Evolutionary conservation across 2,888 invertebrate genomes (phyloP), one percentile per base, ranked within the genome.

Genomic region (Lasius platythorax): DNA sequence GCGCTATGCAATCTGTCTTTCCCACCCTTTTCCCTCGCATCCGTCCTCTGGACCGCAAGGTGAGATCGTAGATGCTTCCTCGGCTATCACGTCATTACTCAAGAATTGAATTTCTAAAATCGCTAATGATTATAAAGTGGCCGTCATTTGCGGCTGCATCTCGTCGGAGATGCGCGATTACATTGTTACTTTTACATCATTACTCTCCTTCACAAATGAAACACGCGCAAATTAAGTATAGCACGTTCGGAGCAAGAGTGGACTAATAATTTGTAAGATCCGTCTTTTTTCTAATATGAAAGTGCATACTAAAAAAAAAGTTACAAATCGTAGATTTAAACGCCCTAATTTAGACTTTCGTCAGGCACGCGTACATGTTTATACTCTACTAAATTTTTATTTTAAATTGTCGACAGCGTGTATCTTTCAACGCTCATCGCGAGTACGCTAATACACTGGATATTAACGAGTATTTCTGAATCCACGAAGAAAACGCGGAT

Each of bases 51-150:
- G 82, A 50, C 33, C 58, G 58, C 82, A 56, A 12, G 30, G n/a
- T 40, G 74, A 50, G 43, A 74, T 79, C 58, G 53, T n/a, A n/a
- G 56, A 76, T 23, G 40, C 40, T 23, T 72, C 67, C 23, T 33
- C 30, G 23, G 15, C 66, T 30, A 61, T 64, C 82, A 5, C 66
- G 12, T 64, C 72, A 37, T 79, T 68, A 43, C 67, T 70, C 33
- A 33, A 12, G 53, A 63, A 74, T 86, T 43, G 73, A 85, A 81
- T 73, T 67, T 78, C 79, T 68, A 37, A 37, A 37, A 37, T 37
- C 68, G 72, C 66, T 79, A 86, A 81, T 68, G 85, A 86, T 73
- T 28, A 64, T 86, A 86, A 86, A 85, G 81, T 86, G 73, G 28
- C 70, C 66, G 66, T 78, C 86, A 30, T 58, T 73, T 82, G 73